Conservation (phyloP, 2,113 vertebrate species). For the Aspiorhynchus laticeps region DNA sequence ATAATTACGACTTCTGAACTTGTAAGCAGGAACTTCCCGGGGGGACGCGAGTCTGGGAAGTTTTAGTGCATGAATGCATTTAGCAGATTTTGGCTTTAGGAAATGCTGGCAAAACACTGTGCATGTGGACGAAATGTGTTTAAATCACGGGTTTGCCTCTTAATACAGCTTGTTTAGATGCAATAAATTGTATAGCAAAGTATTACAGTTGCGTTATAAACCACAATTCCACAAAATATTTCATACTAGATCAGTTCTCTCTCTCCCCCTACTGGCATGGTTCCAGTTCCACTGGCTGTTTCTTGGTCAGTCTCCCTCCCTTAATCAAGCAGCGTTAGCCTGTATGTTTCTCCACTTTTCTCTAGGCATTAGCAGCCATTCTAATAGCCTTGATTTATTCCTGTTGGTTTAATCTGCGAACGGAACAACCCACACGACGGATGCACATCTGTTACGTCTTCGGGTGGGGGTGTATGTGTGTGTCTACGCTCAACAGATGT, state of each 20-base stretch:
- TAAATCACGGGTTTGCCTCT: not conserved
- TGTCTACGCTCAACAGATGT: conserved; percentile 17
- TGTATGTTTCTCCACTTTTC: conserved; percentile 22
- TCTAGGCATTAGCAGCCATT: conserved; percentile 40
- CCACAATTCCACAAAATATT: too few species aligned
- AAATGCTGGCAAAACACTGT: not conserved
- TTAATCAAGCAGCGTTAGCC: conserved; percentile 14
- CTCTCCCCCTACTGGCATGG: conserved; percentile 13
- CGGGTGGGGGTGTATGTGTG: not conserved
- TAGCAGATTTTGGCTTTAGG: conserved; percentile 1
- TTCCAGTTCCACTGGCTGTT: not conserved
- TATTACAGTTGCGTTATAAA: not conserved
- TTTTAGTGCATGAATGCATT: conserved; percentile 16
- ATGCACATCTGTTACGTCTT: conserved; percentile 54
- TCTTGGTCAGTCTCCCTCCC: not conserved
- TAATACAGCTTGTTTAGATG: not conserved
- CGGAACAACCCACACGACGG: conserved; percentile 38
- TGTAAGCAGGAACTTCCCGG: not conserved
- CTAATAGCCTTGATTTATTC: conserved; percentile 61
- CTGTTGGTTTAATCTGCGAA: conserved; percentile 56
- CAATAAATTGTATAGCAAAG: not conserved
- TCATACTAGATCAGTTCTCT: not conserved
- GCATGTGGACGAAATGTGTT: not conserved
- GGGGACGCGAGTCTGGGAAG: not conserved
- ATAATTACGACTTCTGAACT: conserved; percentile 31